Conservation (phyloP, 2,797 vertebrate genomes). For the Chiloscyllium punctatum region DNA sequence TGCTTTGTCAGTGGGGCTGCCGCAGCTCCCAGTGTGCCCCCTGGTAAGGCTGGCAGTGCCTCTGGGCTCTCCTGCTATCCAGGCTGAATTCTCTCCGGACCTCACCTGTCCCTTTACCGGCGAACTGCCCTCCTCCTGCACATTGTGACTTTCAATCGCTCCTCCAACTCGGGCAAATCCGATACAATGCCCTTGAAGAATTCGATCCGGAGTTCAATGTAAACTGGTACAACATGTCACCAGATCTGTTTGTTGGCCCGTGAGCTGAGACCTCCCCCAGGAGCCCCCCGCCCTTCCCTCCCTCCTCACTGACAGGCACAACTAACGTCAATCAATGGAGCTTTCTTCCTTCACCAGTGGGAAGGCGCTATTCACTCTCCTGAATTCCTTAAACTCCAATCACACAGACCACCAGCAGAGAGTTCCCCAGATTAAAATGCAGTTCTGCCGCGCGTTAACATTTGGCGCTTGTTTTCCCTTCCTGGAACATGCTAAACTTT, state of each 20-base stretch:
- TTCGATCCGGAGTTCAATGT: not conserved
- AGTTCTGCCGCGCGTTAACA: not conserved
- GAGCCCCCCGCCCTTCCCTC: no score
- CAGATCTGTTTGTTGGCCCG: not conserved
- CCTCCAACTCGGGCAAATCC: not conserved
- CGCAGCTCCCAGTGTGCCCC: not conserved
- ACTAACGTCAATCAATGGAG: not conserved
- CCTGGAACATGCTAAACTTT: not conserved
- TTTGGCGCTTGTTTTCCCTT: not conserved
- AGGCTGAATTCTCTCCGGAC: not conserved
- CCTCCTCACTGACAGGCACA: not conserved
- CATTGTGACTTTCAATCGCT: not conserved
- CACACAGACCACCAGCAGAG: not conserved
- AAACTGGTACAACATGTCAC: conserved; percentile 5
- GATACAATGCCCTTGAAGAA: not conserved
- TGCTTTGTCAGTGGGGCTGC: not conserved
- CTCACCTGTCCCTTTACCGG: not conserved
- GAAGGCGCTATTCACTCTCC: not conserved
- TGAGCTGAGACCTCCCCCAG: not conserved
- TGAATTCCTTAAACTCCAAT: no score
- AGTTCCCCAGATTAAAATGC: not conserved
- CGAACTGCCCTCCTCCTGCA: not conserved
- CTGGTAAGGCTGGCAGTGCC: not conserved
- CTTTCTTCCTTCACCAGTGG: not conserved
- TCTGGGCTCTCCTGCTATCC: not conserved